Conservation (phyloP, 1,140 invertebrate species). For the Lucilia sericata region DNA sequence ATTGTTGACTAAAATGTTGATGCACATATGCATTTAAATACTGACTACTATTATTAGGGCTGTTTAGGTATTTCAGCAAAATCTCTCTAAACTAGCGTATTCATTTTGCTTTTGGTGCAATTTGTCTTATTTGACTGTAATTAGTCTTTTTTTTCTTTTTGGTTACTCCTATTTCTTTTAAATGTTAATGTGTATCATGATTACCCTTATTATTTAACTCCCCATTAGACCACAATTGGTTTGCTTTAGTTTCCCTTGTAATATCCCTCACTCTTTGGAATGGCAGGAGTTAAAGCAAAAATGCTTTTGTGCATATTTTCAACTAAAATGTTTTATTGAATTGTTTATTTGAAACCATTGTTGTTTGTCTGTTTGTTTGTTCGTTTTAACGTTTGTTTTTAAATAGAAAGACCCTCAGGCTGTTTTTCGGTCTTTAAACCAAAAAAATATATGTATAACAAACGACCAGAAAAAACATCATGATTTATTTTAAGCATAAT, state of each 20-base stretch:
- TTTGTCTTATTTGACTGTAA: no score
- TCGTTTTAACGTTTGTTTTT: neutral
- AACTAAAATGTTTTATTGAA: constrained; percentile 15
- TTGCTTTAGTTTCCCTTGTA: constrained; percentile 30
- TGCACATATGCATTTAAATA: neutral
- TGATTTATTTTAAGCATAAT: constrained; percentile 40
- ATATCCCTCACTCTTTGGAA: neutral
- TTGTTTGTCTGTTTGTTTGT: neutral
- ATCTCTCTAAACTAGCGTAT: neutral
- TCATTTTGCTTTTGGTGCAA: neutral
- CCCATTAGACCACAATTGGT: constrained; percentile 32
- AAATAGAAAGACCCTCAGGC: neutral
- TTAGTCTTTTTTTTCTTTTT: no score
- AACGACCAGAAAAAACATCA: neutral
- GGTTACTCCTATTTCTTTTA: no score
- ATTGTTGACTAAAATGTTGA: constrained; percentile 1
- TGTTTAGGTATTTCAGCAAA: neutral
- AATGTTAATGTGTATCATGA: neutral
- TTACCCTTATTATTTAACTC: neutral
- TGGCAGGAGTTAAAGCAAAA: neutral
- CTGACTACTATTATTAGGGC: neutral
- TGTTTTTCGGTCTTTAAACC: constrained; percentile 7
- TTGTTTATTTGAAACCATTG: constrained; percentile 19
- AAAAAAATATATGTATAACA: neutral
- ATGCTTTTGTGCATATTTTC: neutral